A percentile compares a stretch with the other conserved stretches of the same genome.
phyloP scores from a whole-genome alignment of 2,888 invertebrate genomes.

The Taenaris catops region DNA sequence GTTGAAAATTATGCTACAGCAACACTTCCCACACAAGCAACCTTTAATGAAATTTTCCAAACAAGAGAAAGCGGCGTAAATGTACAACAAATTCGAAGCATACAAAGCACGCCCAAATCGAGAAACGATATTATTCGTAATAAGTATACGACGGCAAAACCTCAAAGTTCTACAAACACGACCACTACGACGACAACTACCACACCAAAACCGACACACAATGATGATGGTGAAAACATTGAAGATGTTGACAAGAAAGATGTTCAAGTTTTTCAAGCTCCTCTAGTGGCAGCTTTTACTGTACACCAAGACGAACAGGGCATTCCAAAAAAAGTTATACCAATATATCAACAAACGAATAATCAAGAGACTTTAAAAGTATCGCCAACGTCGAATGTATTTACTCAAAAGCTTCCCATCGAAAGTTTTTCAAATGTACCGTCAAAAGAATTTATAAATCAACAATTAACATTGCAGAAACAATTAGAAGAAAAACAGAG shows the following conservation, averaged over 20 bases:
- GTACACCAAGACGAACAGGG: slow-evolving; percentile 91
- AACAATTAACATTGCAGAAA: slow-evolving; percentile 59
- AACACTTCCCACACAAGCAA: slow-evolving; percentile 54
- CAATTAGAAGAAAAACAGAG: slow-evolving; percentile 84
- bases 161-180: slow-evolving; percentile 33
- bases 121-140: slow-evolving; percentile 23
- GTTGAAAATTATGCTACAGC: slow-evolving; percentile 66
- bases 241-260: slow-evolving; percentile 84
- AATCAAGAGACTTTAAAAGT: slow-evolving; percentile 35
- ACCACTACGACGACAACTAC: slow-evolving; percentile 79
- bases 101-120: slow-evolving; percentile 42
- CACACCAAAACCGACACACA: slow-evolving; percentile 84
- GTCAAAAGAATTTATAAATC: slow-evolving; percentile 48
- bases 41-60: slow-evolving; percentile 63
- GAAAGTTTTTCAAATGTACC: slow-evolving; percentile 31
- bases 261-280: slow-evolving; percentile 90
- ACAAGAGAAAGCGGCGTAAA: slow-evolving; percentile 51
- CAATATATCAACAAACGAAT: slow-evolving; percentile 80
- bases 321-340: slow-evolving; percentile 88
- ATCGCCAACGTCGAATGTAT: slow-evolving; percentile 30
- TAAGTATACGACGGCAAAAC: slow-evolving; percentile 32
- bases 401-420: slow-evolving; percentile 32
- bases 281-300: slow-evolving; percentile 91
- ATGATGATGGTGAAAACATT: slow-evolving; percentile 83
- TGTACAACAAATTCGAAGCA: slow-evolving; percentile 61